Evolutionary conservation across 2,888 invertebrate genomes (phyloP).

Genomic region (Sisyra terminalis): DNA sequence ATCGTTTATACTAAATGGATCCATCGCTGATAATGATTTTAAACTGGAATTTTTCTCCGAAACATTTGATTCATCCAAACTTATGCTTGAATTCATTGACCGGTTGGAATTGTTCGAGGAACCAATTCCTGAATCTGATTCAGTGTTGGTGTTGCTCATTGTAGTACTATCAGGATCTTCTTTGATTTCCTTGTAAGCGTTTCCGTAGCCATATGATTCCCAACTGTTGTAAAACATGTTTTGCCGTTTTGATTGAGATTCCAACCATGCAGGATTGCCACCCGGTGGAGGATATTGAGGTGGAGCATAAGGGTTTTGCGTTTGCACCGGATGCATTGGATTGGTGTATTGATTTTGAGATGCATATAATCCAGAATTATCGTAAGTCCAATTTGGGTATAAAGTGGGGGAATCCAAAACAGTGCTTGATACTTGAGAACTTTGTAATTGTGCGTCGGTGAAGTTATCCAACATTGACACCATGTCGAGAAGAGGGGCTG

Average conservation of each 20-base stretch:
- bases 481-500: constrained; percentile 46
- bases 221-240: constrained; percentile 11
- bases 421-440: constrained; percentile 72
- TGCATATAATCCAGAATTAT: constrained; percentile 14
- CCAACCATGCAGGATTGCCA: constrained; percentile 10
- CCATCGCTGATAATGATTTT: constrained; percentile 4
- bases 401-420: constrained; percentile 39
- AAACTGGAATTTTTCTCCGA: background rate
- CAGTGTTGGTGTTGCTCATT: constrained; percentile 17
- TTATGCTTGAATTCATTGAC: background rate
- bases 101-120: constrained; percentile 10
- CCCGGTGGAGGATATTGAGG: constrained; percentile 9
- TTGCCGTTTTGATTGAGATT: constrained; percentile 10
- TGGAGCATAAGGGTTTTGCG: constrained; percentile 5
- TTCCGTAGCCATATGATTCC: constrained; percentile 11
- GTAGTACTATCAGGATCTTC: constrained; percentile 66
- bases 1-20: constrained; percentile 6
- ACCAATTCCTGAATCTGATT: constrained; percentile 20
- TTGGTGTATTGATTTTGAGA: constrained; percentile 11
- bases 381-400: constrained; percentile 18
- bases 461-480: constrained; percentile 62
- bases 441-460: constrained; percentile 63
- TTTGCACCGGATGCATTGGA: constrained; percentile 4
- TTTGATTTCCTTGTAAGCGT: constrained; percentile 33
- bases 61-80: background rate